These are phyloP conservation scores for Dimorphilus gyrociliatus DNA, from an alignment of 2,888 invertebrate species.

Conservation along the genomic window DNA sequence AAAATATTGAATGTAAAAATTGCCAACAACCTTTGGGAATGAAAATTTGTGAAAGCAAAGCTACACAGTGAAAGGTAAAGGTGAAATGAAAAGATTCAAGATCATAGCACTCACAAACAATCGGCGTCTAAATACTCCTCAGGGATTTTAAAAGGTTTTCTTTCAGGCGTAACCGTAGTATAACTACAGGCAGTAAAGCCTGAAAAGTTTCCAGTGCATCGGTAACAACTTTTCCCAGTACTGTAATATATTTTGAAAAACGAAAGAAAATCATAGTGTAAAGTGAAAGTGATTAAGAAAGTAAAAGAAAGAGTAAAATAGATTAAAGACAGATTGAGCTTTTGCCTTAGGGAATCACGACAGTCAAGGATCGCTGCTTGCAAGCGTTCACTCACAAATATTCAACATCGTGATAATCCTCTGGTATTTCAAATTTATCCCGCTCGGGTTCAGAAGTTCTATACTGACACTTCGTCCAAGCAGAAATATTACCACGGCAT, in stretches of 20 bases:
- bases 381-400: conserved; percentile 20
- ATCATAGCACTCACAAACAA: conserved; percentile 30
- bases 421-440: conserved; percentile 51
- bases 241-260: too few relatives aligned
- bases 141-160: conserved; percentile 55
- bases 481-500: conserved; percentile 64
- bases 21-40: too few relatives aligned
- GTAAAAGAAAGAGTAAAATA: too few relatives aligned
- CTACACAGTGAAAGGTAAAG: too few relatives aligned
- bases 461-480: conserved; percentile 74
- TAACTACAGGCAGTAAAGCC: conserved; percentile 79
- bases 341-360: too few relatives aligned
- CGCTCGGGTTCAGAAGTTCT: conserved; percentile 56
- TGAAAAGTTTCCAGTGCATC: conserved; percentile 61
- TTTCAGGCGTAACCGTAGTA: conserved; percentile 52
- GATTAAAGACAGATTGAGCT: too few relatives aligned
- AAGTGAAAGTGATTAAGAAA: too few relatives aligned
- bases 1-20: neutral
- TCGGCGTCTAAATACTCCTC: conserved; percentile 43
- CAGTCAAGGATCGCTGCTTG: too few relatives aligned
- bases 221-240: conserved; percentile 57
- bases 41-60: too few relatives aligned
- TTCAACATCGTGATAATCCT: conserved; percentile 42
- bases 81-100: too few relatives aligned
- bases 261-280: too few relatives aligned